phyloP scores from a whole-genome alignment of 2,113 vertebrate genomes.

The Arizona elegans region DNA sequence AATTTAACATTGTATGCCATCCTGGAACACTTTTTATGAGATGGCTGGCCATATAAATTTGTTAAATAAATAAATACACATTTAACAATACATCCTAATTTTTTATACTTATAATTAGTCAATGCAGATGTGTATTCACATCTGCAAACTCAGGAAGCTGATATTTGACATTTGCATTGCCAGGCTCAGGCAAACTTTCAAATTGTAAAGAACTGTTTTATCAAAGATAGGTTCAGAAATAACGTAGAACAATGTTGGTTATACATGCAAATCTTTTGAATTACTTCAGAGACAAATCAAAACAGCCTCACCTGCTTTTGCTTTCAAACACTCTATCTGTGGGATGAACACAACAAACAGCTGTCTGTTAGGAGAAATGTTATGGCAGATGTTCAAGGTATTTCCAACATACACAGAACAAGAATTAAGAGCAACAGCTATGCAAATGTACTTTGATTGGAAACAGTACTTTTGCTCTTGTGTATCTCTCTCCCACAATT shows the following conservation, averaged over 20 bases:
- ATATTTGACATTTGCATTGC: background rate
- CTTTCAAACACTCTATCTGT: background rate
- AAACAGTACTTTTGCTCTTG: slow-evolving; percentile 35
- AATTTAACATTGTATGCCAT: background rate
- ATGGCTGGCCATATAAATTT: background rate
- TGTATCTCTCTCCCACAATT: slow-evolving; percentile 55
- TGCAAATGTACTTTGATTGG: slow-evolving; percentile 47
- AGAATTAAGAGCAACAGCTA: slow-evolving; percentile 40
- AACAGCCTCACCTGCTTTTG: background rate
- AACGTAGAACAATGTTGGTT: background rate
- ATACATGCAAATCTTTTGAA: background rate
- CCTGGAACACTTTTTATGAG: background rate
- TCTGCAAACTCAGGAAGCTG: background rate
- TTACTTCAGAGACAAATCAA: background rate
- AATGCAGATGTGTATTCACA: background rate
- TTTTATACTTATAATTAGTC: background rate
- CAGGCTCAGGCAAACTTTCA: background rate
- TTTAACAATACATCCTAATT: background rate
- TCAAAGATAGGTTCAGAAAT: background rate
- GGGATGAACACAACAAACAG: slow-evolving; percentile 3
- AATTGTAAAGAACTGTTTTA: background rate
- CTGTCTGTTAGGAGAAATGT: background rate
- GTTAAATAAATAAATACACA: background rate
- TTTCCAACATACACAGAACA: background rate
- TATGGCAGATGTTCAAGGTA: slow-evolving; percentile 11